Percentiles rank a stretch among this genome's conserved stretches.
These are phyloP conservation scores for Dryobota labecula DNA, from an alignment of 2,888 invertebrate genomes.

Conservation along the genomic window DNA sequence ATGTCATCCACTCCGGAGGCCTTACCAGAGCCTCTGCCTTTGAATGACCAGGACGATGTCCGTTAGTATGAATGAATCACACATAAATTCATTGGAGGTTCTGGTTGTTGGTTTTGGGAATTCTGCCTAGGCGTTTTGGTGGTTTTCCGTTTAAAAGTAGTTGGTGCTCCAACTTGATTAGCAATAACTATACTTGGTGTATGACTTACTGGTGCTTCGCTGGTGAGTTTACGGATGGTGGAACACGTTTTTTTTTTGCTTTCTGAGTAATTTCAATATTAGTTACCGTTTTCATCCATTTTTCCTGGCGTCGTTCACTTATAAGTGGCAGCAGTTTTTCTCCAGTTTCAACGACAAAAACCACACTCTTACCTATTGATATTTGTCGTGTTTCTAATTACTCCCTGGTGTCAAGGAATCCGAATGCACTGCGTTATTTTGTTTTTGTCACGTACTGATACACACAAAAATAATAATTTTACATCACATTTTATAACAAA, in stretches of 20 bases:
- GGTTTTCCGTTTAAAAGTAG: background rate
- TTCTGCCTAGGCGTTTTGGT: background rate
- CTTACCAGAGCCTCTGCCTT: no score
- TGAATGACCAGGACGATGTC: background rate
- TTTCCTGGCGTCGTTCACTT: no score
- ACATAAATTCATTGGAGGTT: background rate
- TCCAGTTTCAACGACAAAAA: no score
- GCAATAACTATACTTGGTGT: no score
- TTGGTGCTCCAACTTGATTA: no score
- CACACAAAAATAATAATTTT: slow-evolving; percentile 1
- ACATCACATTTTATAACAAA: slow-evolving; percentile 33
- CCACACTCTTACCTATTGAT: background rate
- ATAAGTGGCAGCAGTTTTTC: no score
- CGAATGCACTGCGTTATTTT: background rate
- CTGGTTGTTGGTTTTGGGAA: background rate
- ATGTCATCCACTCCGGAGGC: background rate
- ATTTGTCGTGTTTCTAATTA: background rate
- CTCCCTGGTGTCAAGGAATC: background rate
- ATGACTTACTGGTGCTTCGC: no score
- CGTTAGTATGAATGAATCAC: background rate
- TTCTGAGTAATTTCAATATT: no score
- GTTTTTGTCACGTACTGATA: background rate
- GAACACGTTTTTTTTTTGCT: no score
- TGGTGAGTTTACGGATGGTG: no score
- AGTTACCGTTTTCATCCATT: no score